phyloP scores from a whole-genome alignment of 53 echinoderm and acorn worm species.

The Arbacia lixula region DNA sequence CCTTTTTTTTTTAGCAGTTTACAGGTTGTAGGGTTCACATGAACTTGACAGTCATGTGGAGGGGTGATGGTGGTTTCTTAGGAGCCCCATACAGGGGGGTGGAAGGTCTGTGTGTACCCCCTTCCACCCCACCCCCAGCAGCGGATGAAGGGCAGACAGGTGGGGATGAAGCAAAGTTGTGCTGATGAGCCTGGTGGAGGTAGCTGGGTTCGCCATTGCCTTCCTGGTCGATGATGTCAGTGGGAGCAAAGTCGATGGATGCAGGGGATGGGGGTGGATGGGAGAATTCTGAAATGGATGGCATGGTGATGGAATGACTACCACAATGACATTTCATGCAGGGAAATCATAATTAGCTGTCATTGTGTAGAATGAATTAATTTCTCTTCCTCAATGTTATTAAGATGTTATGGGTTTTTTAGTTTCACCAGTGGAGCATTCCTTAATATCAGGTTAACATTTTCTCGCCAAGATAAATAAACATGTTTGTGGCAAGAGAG shows the following conservation, averaged over 20 bases:
- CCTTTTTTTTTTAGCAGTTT: no score
- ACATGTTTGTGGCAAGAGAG: no score
- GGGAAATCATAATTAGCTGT: background rate
- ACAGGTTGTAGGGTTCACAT: slow-evolving; percentile 28
- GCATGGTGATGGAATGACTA: background rate
- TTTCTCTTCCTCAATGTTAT: no score
- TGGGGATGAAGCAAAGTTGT: slow-evolving; percentile 62
- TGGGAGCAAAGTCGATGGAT: slow-evolving; percentile 54
- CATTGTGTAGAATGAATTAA: no score
- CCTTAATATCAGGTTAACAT: no score
- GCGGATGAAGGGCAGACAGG: background rate
- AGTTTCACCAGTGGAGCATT: no score
- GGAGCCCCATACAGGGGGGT: slow-evolving; percentile 82
- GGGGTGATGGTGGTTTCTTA: slow-evolving; percentile 80
- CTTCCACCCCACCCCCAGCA: background rate
- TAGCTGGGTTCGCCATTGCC: slow-evolving; percentile 64
- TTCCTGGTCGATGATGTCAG: background rate
- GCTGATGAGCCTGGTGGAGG: slow-evolving; percentile 73
- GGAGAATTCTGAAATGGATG: slow-evolving; percentile 40
- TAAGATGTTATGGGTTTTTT: no score
- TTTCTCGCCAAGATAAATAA: no score
- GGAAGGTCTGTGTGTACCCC: slow-evolving; percentile 20
- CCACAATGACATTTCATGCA: background rate
- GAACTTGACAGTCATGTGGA: slow-evolving; percentile 80
- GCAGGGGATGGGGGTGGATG: slow-evolving; percentile 75